These are phyloP conservation scores for Toxotes lorentzi DNA, from an alignment of 2,797 vertebrate species.

Conservation along the genomic window DNA sequence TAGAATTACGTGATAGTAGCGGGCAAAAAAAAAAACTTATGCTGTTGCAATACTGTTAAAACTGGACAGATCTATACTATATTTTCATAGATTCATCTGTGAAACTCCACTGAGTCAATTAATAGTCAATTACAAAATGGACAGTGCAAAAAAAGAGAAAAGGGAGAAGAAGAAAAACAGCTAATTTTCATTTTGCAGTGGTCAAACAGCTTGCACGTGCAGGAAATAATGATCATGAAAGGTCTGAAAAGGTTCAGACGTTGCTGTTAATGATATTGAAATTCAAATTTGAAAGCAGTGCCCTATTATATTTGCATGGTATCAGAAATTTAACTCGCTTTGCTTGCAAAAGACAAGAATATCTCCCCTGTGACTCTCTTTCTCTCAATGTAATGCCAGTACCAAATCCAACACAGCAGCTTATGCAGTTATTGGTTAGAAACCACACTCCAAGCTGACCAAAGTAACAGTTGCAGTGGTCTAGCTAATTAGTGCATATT, in stretches of 20 bases:
- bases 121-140: background rate
- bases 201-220: background rate
- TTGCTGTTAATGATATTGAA: background rate
- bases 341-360: background rate
- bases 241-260: background rate
- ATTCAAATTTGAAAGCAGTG: background rate
- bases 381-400: background rate
- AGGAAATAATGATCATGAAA: background rate
- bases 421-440: background rate
- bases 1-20: background rate
- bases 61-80: background rate
- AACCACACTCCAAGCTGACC: background rate
- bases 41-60: background rate
- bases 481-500: conserved; percentile 8
- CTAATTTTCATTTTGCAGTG: background rate
- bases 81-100: background rate
- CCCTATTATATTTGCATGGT: background rate
- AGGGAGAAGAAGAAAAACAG: background rate
- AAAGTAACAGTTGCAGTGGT: background rate
- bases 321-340: background rate
- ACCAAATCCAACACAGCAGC: background rate
- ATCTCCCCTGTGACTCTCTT: background rate
- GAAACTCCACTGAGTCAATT: background rate
- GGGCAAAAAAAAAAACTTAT: background rate
- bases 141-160: background rate